These are phyloP conservation scores for Diabrotica balteata DNA, from an alignment of 2,888 invertebrate species.

Conservation along the genomic window DNA sequence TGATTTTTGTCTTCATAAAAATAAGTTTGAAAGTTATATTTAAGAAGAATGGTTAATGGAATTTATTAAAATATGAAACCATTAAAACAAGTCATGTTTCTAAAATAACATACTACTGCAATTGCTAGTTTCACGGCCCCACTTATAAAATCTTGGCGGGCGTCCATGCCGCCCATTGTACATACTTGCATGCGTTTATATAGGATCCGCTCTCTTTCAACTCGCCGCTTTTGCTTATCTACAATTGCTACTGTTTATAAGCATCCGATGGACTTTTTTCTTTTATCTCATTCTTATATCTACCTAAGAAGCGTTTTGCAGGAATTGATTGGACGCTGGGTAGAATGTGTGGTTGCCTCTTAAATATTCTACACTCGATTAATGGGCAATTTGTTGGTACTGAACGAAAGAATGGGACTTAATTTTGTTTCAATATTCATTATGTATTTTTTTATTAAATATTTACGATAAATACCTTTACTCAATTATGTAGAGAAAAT, in stretches of 20 bases:
- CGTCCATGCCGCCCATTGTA: slow-evolving; percentile 44
- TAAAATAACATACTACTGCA: too few relatives aligned
- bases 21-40: too few relatives aligned
- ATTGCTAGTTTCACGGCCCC: too few relatives aligned
- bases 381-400: slow-evolving; percentile 20
- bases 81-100: too few relatives aligned
- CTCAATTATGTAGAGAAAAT: too few relatives aligned
- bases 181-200: slow-evolving; percentile 51
- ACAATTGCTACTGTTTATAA: slow-evolving; percentile 56
- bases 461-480: too few relatives aligned
- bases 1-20: too few relatives aligned
- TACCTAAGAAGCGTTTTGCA: slow-evolving; percentile 27
- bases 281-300: slow-evolving; percentile 39
- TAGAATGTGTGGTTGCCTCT: slow-evolving; percentile 19
- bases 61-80: too few relatives aligned
- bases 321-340: slow-evolving; percentile 30
- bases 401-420: slow-evolving; percentile 17
- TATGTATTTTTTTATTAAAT: too few relatives aligned
- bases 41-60: too few relatives aligned
- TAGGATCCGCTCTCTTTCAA: slow-evolving; percentile 50
- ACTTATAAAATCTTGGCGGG: neutral
- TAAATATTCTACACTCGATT: slow-evolving; percentile 15
- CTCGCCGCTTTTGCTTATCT: slow-evolving; percentile 53
- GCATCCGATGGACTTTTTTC: slow-evolving; percentile 44
- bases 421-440: slow-evolving; percentile 6